Percentiles rank a stretch among this genome's conserved stretches.
These are phyloP conservation scores for Xenentodon cancila DNA, from an alignment of 2,797 vertebrate genomes.

Conservation along the genomic window DNA sequence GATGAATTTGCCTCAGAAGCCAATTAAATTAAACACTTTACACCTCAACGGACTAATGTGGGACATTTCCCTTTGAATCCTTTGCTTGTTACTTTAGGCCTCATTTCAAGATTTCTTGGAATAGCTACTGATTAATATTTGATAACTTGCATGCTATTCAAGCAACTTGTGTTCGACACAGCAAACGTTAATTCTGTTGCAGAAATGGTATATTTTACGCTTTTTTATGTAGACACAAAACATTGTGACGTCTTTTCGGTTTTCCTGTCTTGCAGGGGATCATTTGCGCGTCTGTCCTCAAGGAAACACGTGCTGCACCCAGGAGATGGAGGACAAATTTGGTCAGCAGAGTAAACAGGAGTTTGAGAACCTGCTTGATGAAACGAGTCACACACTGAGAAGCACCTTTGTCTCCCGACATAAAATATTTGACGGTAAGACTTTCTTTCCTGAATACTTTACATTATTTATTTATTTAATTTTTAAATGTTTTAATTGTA, in stretches of 20 bases:
- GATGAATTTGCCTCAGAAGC: too few relatives aligned
- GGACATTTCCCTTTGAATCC: too few relatives aligned
- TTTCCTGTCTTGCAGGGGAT: slow-evolving; percentile 84
- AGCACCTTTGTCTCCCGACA: slow-evolving; percentile 93
- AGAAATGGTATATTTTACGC: not conserved
- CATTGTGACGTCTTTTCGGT: not conserved
- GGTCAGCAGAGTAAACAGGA: slow-evolving; percentile 93
- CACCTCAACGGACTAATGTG: too few relatives aligned
- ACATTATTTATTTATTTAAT: not conserved
- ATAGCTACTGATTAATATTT: too few relatives aligned
- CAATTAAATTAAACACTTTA: too few relatives aligned
- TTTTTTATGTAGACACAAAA: slow-evolving; percentile 8
- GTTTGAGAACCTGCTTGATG: slow-evolving; percentile 92
- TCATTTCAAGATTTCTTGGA: too few relatives aligned
- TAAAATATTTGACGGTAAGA: slow-evolving; percentile 96
- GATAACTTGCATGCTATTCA: too few relatives aligned
- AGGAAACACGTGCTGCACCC: slow-evolving; percentile 94
- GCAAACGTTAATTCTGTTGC: too few relatives aligned
- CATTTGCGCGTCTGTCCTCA: slow-evolving; percentile 92
- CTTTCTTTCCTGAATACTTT: slow-evolving; percentile 5
- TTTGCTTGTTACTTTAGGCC: too few relatives aligned
- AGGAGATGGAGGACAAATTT: slow-evolving; percentile 94
- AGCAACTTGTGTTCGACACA: too few relatives aligned
- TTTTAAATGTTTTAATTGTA: not conserved
- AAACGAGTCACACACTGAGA: slow-evolving; percentile 90